These are phyloP conservation scores for Hedychridium roseum DNA, from an alignment of 2,888 invertebrate genomes.

Conservation along the genomic window DNA sequence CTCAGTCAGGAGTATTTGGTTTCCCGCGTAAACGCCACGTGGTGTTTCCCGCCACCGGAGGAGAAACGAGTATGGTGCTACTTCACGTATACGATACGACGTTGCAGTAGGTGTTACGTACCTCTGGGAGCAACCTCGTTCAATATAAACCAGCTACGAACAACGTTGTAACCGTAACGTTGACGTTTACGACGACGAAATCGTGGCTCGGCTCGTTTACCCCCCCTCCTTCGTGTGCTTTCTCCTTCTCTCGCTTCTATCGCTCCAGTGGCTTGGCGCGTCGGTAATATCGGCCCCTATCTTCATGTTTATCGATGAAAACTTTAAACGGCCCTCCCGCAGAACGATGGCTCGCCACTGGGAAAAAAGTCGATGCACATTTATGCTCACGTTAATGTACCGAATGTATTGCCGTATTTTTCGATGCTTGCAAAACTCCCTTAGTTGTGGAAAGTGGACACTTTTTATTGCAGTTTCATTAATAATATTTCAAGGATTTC, in stretches of 20 bases:
- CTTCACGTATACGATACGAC: conserved; percentile 39
- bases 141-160: conserved; percentile 63
- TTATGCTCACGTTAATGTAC: too few species aligned
- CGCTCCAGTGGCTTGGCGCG: conserved; percentile 36
- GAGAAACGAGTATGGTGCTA: conserved; percentile 39
- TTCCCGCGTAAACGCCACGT: conserved; percentile 61
- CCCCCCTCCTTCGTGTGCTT: conserved; percentile 41
- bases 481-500: too few species aligned
- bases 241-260: conserved; percentile 38
- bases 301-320: neutral
- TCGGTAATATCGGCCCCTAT: conserved; percentile 54
- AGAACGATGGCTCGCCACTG: neutral
- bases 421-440: too few species aligned
- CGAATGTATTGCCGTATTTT: too few species aligned
- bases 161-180: conserved; percentile 64
- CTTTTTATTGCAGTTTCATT: too few species aligned
- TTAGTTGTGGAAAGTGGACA: too few species aligned
- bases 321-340: neutral
- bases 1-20: conserved; percentile 14
- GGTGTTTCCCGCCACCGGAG: conserved; percentile 31
- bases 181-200: conserved; percentile 65
- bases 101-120: conserved; percentile 61
- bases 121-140: conserved; percentile 64
- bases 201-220: conserved; percentile 63
- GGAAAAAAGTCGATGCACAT: too few species aligned